phyloP scores from a whole-genome alignment of 1,140 invertebrate species.

The Tetraneura akinire region DNA sequence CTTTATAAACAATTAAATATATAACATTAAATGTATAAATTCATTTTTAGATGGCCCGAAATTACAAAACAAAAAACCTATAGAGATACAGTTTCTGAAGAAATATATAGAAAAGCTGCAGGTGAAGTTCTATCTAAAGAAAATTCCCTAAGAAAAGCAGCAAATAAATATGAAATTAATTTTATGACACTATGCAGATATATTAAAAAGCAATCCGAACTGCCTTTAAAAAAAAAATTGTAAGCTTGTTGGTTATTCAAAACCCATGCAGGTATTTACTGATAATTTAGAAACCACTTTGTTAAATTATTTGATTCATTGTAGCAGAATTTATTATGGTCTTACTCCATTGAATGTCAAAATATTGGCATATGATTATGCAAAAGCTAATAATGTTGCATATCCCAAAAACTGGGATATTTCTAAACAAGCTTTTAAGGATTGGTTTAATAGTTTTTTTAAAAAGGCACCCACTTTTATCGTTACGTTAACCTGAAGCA shows the following conservation, averaged over 20 bases:
- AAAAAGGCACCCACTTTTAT: conserved; percentile 56
- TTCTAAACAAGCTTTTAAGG: conserved; percentile 56
- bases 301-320: conserved; percentile 2
- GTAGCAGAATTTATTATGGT: conserved; percentile 1
- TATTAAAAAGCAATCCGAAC: not conserved
- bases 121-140: not conserved
- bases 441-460: conserved; percentile 58
- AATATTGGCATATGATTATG: conserved; percentile 56
- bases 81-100: not conserved
- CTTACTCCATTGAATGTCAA: not conserved
- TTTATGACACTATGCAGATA: conserved; percentile 14
- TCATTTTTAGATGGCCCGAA: not conserved
- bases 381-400: conserved; percentile 53
- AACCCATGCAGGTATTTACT: not conserved
- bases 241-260: not conserved
- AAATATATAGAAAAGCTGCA: not conserved
- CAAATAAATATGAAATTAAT: not conserved
- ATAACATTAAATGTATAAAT: no score
- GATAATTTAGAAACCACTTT: not conserved
- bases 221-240: not conserved
- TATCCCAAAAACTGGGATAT: conserved; percentile 57
- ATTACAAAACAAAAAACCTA: not conserved
- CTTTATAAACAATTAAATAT: not conserved
- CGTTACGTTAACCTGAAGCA: conserved; percentile 59
- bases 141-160: conserved; percentile 5